Base-by-base conservation (phyloP, 2,888 invertebrate species). In the Pseudococcus viburni region DNA sequence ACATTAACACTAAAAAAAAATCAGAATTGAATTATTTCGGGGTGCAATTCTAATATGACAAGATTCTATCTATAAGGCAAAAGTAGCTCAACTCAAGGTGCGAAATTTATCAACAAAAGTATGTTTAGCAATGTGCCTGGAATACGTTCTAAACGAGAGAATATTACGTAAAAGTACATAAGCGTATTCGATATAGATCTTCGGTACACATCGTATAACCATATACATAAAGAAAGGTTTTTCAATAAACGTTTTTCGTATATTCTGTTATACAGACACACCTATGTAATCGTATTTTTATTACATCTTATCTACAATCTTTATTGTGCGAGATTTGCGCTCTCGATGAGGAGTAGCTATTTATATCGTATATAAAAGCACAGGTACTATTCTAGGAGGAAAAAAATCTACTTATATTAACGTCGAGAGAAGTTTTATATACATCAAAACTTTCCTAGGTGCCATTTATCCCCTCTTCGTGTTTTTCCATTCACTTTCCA, bases 401-500 rank as follows among this genome's bases (percentile, higher is more conserved):
- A 64, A 64, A 64, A 64, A 64, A 64, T 64, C 22, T 64, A 64
- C 64, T 22, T 64, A 22, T 64, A 22, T 64, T 59, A 59, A 59
- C 59, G 59, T 64, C 64, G 64, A 64, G 64, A 64, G 64, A 64
- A 64, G 64, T 64, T 64, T 64, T 22, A 8, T 22, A 22, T 64
- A 19, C 7, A 64, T 64, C 64, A 64, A 64, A 64, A 64, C 64
- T 64, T 64, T 64, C 64, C 64, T 64, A 64, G 64, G 17, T 22
- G 8, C 64, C 64, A 22, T 64, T 64, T 64, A 22, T 64, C 6
- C 64, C 15, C 17, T 5, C 51, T 51, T 5, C 51, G 5, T 15
- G 46, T 46, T 46, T 12, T 5, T 51, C 51, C 51, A 51, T 17
- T 17, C 51, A 17, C 51, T 17, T 51, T 51, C 12, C 51, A 51